Conservation (phyloP, 2,113 vertebrate species). For the cat (Felis catus) region F.catus_Fca126_mat1.0 CM031412.1:30974501-30975000, state of each 20-base stretch:
- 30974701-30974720: not conserved
- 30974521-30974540: not conserved
- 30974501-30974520: not conserved
- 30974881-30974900: not conserved
- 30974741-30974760: not conserved
- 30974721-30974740: not conserved
- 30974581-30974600: not conserved
- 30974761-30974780: not conserved
- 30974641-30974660: not conserved
- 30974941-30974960: not conserved
- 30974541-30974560: not conserved
- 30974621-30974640: not conserved
- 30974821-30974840: not conserved
- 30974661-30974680: not conserved
- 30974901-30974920: not conserved
- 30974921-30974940: not conserved
- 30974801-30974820: not conserved
- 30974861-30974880: not conserved
- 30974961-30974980: not conserved
- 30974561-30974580: not conserved
- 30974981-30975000: not conserved
- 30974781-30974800: no score
- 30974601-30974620: not conserved
- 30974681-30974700: not conserved
- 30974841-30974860: not conserved